Base-by-base conservation (phyloP, 2,888 invertebrate species). In the Molorchus minor region DNA sequence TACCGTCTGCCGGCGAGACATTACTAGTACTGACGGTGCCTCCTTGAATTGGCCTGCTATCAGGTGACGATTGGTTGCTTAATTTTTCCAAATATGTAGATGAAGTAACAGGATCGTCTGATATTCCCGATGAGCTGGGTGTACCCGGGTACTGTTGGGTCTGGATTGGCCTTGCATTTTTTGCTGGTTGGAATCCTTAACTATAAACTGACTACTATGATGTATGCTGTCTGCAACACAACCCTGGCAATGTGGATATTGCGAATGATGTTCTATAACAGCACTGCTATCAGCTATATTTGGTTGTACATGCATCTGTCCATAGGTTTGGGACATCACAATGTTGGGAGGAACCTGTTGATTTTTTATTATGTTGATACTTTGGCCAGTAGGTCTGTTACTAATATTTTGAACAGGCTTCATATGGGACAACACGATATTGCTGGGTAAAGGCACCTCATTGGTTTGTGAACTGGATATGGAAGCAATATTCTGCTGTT, bases 1-100 rank as follows among this genome's bases (percentile, higher is more conserved):
- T 86, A 0, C 87, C 85, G 61, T 88, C 88, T 2, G 85, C 82
- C 0, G 90, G 88, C 43, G 91, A 89, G 33, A 91, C 90, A 71
- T 91, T 89, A 76, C 92, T 93, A 0, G 93, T 93, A 68, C 92
- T 93, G 7, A 93, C 90, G 0, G 92, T 89, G 0, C 92, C 93
- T 3, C 92, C 93, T 77, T 93, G 93, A 59, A 92, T 92, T 0
- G 93, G 93, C 70, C 90, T 84, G 20, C 85, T 84, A 70, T 90
- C 90, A 5, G 85, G 83, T 17, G 83, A 82, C 74, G 77, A 82
- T 55, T 82, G 79, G 43, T 80, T 81, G 33, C 78, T 76, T 47
- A 80, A 81, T 64, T 87, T 83, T 30, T 88, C 89, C 1, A 83
- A 82, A 65, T 84, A 88, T 3, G 88, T 89, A 8, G 90, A 89